Evolutionary conservation across 2,888 invertebrate genomes (phyloP), one percentile per base, ranked within the genome.

Genomic region (Halictus quadricinctus): DNA sequence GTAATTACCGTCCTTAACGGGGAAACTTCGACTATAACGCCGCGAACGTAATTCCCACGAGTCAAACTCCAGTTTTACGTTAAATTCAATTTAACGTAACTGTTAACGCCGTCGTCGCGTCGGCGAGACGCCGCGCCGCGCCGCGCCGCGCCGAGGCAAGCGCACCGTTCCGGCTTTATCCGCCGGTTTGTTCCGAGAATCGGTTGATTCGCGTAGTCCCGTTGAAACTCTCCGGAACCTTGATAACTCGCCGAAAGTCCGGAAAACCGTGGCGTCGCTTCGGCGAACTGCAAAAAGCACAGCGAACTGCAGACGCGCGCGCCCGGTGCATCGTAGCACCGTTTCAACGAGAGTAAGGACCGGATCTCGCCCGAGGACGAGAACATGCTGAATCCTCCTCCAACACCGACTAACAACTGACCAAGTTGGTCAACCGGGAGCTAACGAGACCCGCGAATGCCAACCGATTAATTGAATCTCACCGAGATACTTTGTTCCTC

Each of bases 401-500:
- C 80, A 58, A 75, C 81, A 46, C 41, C 60, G 76, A 79, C 76
- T 87, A 84, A 84, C 79, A 84, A 82, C 83, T 76, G 83, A 82
- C 82, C 81, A 87, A 87, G 83, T 88, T 90, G 85, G 85, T 76
- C 72, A 78, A 79, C 72, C 86, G 60, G 72, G 10, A 78, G 64
- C 76, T 75, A 79, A 72, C 84, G 80, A 83, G 85, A 76, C 10
- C 5, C 29, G 64, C 84, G 84, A 86, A 87, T 87, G 82, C 82
- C 79, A 88, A 89, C 82, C 84, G 86, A 88, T 91, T 91, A 89
- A 91, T 91, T 89, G 87, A 89, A 80, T 86, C 88, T 79, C 72
- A 78, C 84, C 80, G 72, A 21, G 81, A 84, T 85, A 90, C 82
- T 89, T 87, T 21, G 76, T 25, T 83, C 76, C 79, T 75, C 82